phyloP scores from a whole-genome alignment of 2,113 vertebrate genomes.

The Baryphthengus martii region DNA sequence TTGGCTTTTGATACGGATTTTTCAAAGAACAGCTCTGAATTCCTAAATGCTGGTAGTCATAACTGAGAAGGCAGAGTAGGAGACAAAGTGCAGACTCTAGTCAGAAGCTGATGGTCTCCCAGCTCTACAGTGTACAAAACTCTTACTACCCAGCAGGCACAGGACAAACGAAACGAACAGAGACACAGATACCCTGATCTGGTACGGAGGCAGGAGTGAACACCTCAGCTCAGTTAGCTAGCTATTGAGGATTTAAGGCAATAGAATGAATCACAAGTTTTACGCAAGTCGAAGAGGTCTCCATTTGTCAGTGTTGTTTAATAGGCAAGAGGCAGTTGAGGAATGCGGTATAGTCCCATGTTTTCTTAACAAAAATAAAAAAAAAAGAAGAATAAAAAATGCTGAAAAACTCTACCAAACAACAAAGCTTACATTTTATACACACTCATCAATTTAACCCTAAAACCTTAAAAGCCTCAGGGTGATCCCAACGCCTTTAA shows the following conservation, averaged over 20 bases:
- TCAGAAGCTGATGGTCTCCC: background rate
- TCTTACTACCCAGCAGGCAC: background rate
- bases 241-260: background rate
- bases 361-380: slow-evolving; percentile 42
- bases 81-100: background rate
- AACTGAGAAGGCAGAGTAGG: background rate
- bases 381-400: slow-evolving; percentile 71
- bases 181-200: background rate
- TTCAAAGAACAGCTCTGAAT: background rate
- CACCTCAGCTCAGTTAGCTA: background rate
- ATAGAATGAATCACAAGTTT: slow-evolving; percentile 13
- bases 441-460: slow-evolving; percentile 76
- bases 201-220: background rate
- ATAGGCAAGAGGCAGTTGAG: slow-evolving; percentile 8
- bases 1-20: background rate
- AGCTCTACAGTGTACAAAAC: background rate
- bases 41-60: background rate
- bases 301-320: background rate
- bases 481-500: slow-evolving; percentile 76
- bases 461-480: slow-evolving; percentile 73
- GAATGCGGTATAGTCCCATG: background rate
- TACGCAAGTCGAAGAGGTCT: background rate
- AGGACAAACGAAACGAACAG: background rate
- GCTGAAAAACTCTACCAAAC: slow-evolving; percentile 71
- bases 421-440: slow-evolving; percentile 80